Conservation (phyloP, 2,113 vertebrate species). For the Heterotilapia buettikoferi region DNA sequence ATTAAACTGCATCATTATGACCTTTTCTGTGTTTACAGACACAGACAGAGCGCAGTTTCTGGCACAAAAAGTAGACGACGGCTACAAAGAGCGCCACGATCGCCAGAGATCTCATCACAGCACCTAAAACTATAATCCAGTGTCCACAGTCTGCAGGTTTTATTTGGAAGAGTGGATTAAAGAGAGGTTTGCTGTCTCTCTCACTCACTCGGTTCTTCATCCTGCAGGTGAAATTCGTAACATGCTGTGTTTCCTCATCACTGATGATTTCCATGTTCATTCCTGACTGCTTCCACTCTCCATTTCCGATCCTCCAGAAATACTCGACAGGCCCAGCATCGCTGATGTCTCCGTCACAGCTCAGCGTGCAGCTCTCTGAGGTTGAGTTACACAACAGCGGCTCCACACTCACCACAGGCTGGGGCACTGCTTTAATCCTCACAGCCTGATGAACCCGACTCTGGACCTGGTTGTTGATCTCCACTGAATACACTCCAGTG, state of each 20-base stretch:
- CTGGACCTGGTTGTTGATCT: fast-evolving
- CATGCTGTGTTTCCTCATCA: fast-evolving
- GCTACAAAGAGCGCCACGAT: neutral
- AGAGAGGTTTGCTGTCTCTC: neutral
- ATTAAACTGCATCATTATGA: neutral
- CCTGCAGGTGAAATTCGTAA: neutral
- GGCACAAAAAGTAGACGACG: neutral
- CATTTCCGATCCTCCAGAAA: fast-evolving
- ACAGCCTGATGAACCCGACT: no score
- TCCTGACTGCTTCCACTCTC: fast-evolving
- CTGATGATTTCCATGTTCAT: fast-evolving
- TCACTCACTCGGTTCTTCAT: fast-evolving
- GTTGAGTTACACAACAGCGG: fast-evolving
- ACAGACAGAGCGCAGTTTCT: neutral
- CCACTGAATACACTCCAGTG: fast-evolving
- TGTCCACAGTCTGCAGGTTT: neutral
- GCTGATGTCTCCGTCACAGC: neutral
- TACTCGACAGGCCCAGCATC: neutral
- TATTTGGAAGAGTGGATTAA: neutral
- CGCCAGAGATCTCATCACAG: neutral
- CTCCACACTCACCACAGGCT: fast-evolving
- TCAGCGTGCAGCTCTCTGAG: neutral
- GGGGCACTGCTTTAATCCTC: fast-evolving
- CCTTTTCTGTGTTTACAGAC: neutral
- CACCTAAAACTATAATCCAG: fast-evolving